phyloP scores from a whole-genome alignment of 1,140 invertebrate species.

The Pseudomyrmex gracilis region DNA sequence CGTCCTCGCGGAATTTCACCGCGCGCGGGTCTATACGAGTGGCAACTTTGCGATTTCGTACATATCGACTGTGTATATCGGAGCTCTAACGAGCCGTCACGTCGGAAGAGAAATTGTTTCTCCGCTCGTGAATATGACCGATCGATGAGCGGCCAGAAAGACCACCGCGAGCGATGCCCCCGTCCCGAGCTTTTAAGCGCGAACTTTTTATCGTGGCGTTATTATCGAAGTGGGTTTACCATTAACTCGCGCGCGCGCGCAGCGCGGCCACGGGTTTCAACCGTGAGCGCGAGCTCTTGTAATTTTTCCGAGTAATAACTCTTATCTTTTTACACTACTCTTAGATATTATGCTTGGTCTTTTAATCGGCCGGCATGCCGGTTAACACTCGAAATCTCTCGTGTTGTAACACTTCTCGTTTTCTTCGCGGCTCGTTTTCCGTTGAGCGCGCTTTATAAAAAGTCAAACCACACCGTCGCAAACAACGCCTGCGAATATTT shows the following conservation, averaged over 20 bases:
- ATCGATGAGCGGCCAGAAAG: conserved; percentile 47
- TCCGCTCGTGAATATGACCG: conserved; percentile 52
- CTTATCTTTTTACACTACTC: conserved; percentile 47
- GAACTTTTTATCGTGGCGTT: conserved; percentile 46
- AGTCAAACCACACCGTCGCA: neutral
- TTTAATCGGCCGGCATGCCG: conserved; percentile 18
- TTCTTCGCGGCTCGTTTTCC: neutral
- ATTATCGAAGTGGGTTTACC: conserved; percentile 49
- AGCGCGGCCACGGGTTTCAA: neutral
- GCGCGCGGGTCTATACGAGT: neutral
- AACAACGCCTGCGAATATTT: neutral
- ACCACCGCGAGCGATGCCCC: conserved; percentile 30
- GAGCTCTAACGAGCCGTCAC: conserved; percentile 49
- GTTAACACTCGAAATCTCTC: conserved; percentile 7
- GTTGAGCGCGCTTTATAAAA: neutral
- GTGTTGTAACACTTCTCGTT: neutral
- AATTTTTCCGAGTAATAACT: conserved; percentile 47
- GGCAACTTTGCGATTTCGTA: conserved; percentile 60
- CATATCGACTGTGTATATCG: conserved; percentile 52
- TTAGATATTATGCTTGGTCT: neutral
- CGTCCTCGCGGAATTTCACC: conserved; percentile 57
- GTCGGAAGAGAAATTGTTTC: conserved; percentile 63
- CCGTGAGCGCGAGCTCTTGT: conserved; percentile 27
- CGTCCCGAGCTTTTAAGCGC: conserved; percentile 44
- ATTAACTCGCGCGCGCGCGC: conserved; percentile 29